These are phyloP conservation scores for human (Homo sapiens) DNA, from an alignment of 2,113 vertebrate genomes.

Conservation along the genomic window GRCh38 chr5:57566501-57567000, in stretches of 20 bases:
- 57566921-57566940: background rate
- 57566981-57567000: background rate
- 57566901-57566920: background rate
- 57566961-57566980: background rate
- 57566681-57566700: background rate
- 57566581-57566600: background rate
- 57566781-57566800: background rate
- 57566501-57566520: background rate
- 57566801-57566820: background rate
- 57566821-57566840: background rate
- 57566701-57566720: background rate
- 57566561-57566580: background rate
- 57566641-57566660: background rate
- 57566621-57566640: background rate
- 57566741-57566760: background rate
- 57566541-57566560: background rate
- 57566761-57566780: background rate
- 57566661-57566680: background rate
- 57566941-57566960: too few species aligned
- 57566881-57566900: background rate
- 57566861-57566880: background rate
- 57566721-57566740: background rate
- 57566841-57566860: background rate
- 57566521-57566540: background rate
- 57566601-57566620: background rate